Evolutionary conservation across 2,888 invertebrate genomes (phyloP).

Genomic region (Malthinus seriepunctatus): DNA sequence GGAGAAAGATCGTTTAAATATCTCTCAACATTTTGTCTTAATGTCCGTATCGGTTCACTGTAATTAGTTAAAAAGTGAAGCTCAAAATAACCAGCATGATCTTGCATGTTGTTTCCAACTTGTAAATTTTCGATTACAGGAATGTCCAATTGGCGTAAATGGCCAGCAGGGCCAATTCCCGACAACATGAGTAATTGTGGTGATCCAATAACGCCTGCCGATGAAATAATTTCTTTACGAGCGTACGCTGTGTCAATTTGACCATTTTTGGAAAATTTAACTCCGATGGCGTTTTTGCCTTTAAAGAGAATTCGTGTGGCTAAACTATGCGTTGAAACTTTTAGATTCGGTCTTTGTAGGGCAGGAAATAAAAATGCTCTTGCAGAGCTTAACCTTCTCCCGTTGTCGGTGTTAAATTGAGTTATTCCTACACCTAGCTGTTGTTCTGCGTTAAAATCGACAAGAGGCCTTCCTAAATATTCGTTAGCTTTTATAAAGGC

Average conservation of each 20-base stretch:
- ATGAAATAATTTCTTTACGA: conserved; percentile 70
- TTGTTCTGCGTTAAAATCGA: conserved; percentile 65
- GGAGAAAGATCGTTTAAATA: conserved; percentile 33
- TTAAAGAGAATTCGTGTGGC: conserved; percentile 61
- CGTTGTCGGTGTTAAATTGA: conserved; percentile 64
- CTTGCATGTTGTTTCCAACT: conserved; percentile 35
- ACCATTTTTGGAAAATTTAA: conserved; percentile 58
- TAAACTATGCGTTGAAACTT: conserved; percentile 59
- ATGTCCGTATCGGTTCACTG: conserved; percentile 3
- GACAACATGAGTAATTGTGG: conserved; percentile 41
- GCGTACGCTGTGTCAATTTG: conserved; percentile 57
- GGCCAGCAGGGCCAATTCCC: conserved; percentile 40
- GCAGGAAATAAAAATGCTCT: conserved; percentile 63
- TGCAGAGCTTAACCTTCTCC: conserved; percentile 62
- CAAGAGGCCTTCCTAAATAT: conserved; percentile 67
- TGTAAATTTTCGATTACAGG: conserved; percentile 34
- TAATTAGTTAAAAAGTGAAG: conserved; percentile 30
- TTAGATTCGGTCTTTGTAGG: conserved; percentile 59
- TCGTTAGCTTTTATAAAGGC: conserved; percentile 67
- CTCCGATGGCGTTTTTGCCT: conserved; percentile 59
- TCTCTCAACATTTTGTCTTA: conserved; percentile 22
- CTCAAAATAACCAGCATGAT: conserved; percentile 37
- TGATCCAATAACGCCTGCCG: conserved; percentile 74
- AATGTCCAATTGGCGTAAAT: conserved; percentile 33
- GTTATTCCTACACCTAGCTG: conserved; percentile 66